Base-by-base conservation (phyloP, 2,888 invertebrate species). In the Zygothrica quintamaculata region DNA sequence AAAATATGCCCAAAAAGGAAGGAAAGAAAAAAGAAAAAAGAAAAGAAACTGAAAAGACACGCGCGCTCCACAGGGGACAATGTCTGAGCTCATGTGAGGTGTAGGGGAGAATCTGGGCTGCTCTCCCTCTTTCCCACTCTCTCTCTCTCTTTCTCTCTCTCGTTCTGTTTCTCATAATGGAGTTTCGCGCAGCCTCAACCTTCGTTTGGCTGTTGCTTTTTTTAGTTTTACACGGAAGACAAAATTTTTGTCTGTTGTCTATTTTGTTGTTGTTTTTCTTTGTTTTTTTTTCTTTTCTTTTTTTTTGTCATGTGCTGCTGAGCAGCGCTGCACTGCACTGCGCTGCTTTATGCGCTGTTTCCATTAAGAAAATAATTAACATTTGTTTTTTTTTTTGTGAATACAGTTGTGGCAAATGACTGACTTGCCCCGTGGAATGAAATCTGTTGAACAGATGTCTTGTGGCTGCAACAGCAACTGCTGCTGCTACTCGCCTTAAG, bases 291-390 rank as follows among this genome's bases (percentile, higher is more conserved):
- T n/a, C n/a, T n/a, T n/a, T n/a, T n/a, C n/a, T n/a, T n/a, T 31
- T 53, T 57, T 64, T 59, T 56, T 69, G 87, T 86, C 82, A 74
- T 87, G 78, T 84, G 78, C 72, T 73, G 53, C 65, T 50, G 50
- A 55, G n/a, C n/a, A n/a, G n/a, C n/a, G n/a, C n/a, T n/a, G n/a
- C n/a, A n/a, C n/a, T n/a, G n/a, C n/a, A n/a, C n/a, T n/a, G n/a
- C n/a, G n/a, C n/a, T n/a, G n/a, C n/a, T n/a, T n/a, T n/a, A n/a
- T n/a, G 71, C 60, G 53, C 81, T 22, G 65, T 74, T 87, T 87
- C 78, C 85, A 87, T 84, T 87, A 87, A 77, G 82, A 84, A 84
- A 84, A 87, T 84, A 87, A 79, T 85, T 77, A 87, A 79, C 77
- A 70, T 79, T 86, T 79, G 77, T 69, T 75, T 59, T 70, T 64